Conservation (phyloP, 2,113 vertebrate species). For the Ascaphus truei region DNA sequence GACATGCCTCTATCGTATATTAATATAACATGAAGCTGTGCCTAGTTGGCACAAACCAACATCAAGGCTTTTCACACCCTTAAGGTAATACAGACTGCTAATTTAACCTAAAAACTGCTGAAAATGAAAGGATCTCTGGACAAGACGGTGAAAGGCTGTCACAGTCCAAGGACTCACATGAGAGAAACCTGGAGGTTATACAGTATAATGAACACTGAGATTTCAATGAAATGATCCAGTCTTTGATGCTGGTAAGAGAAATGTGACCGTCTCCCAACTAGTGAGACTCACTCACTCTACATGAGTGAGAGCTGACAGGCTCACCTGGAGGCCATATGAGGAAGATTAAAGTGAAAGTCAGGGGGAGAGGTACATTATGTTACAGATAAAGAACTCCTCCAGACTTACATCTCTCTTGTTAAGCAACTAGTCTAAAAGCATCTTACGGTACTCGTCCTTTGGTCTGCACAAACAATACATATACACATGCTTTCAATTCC, state of each 20-base stretch:
- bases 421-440: too few relatives aligned
- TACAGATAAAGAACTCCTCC: not conserved
- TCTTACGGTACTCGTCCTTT: not conserved
- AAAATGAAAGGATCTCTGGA: slow-evolving; percentile 18
- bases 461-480: not conserved
- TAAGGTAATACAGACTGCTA: slow-evolving; percentile 2
- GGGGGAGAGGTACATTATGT: not conserved
- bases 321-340: not conserved
- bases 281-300: slow-evolving; percentile 7
- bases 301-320: not conserved
- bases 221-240: slow-evolving; percentile 14
- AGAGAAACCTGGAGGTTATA: not conserved
- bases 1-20: not conserved
- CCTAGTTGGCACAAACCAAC: slow-evolving; percentile 12
- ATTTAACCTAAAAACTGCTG: slow-evolving; percentile 2
- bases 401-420: not conserved
- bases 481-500: not conserved
- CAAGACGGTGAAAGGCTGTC: not conserved
- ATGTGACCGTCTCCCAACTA: not conserved
- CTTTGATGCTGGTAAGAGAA: slow-evolving; percentile 15
- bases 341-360: not conserved
- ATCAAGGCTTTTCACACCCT: not conserved
- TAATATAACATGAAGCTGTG: not conserved
- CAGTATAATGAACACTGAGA: not conserved
- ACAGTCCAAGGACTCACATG: not conserved